phyloP scores from a whole-genome alignment of 2,797 vertebrate species.

The Ceyx erithaca region DNA sequence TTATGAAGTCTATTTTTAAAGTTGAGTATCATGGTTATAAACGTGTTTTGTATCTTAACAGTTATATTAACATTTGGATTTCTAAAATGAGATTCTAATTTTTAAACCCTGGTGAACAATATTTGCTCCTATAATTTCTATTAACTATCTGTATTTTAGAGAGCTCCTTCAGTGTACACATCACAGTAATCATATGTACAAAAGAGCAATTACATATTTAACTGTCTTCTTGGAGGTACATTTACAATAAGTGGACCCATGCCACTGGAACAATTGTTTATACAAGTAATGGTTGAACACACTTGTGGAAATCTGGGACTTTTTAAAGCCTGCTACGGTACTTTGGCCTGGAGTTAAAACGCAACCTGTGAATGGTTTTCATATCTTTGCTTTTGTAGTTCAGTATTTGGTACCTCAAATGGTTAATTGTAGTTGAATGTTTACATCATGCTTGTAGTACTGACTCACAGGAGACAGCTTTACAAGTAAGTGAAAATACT shows the following conservation, averaged over 20 bases:
- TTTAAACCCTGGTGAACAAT: not conserved
- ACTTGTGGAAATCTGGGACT: not conserved
- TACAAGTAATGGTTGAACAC: not conserved
- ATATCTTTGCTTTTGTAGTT: not conserved
- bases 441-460: not conserved
- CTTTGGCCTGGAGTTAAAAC: not conserved
- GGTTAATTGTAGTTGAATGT: not conserved
- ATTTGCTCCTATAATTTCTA: constrained; percentile 26
- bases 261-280: constrained; percentile 40
- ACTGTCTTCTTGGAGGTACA: not conserved
- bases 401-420: not conserved
- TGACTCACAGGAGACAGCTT: not conserved
- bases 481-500: not conserved
- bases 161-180: not conserved
- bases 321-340: not conserved
- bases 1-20: not conserved
- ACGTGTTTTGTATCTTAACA: not conserved
- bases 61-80: not conserved
- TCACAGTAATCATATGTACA: constrained; percentile 23
- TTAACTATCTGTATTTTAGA: not conserved
- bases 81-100: not conserved
- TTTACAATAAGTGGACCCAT: constrained; percentile 1
- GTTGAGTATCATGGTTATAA: not conserved
- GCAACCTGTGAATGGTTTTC: not conserved
- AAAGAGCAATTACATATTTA: constrained; percentile 22